A percentile compares a stretch with the other conserved stretches of the same genome.
phyloP scores from a whole-genome alignment of 2,888 invertebrate species.

The Lobophora halterata region DNA sequence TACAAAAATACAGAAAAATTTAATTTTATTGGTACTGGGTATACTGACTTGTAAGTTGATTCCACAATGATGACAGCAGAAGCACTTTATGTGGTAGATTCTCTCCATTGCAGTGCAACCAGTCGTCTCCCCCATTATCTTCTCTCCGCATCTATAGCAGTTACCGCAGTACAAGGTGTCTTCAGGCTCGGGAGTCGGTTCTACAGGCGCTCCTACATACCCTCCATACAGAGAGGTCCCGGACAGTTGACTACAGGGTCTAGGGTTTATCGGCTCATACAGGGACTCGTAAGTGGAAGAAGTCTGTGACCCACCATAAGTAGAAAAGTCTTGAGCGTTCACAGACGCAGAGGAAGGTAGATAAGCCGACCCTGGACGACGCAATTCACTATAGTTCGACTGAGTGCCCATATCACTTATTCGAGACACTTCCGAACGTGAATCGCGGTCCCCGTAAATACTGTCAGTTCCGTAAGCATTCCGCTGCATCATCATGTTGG shows the following conservation, averaged over 20 bases:
- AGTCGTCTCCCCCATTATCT: slow-evolving; percentile 95
- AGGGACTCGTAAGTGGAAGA: slow-evolving; percentile 84
- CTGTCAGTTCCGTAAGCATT: slow-evolving; percentile 74
- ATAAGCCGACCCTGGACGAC: slow-evolving; percentile 81
- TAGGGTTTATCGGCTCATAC: slow-evolving; percentile 83
- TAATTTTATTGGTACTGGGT: too few relatives aligned
- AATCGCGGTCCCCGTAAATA: slow-evolving; percentile 64
- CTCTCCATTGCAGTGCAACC: slow-evolving; percentile 99
- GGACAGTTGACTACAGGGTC: slow-evolving; percentile 82
- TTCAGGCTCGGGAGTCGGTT: slow-evolving; percentile 88
- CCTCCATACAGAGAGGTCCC: slow-evolving; percentile 82
- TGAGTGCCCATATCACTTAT: slow-evolving; percentile 76
- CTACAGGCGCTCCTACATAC: slow-evolving; percentile 86
- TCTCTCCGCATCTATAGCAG: slow-evolving; percentile 95
- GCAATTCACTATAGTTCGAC: slow-evolving; percentile 83
- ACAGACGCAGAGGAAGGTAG: slow-evolving; percentile 74
- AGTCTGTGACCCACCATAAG: slow-evolving; percentile 80
- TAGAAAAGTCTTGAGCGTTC: slow-evolving; percentile 78
- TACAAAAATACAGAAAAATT: too few relatives aligned
- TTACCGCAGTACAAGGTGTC: slow-evolving; percentile 90
- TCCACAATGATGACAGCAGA: slow-evolving; percentile 95
- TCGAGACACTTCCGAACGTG: slow-evolving; percentile 71
- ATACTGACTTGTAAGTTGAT: slow-evolving; percentile 85
- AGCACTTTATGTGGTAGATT: slow-evolving; percentile 97
- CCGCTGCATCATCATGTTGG: slow-evolving; percentile 71